Evolutionary conservation across 2,888 invertebrate species (phyloP).

Genomic region (Plagodis pulveraria): DNA sequence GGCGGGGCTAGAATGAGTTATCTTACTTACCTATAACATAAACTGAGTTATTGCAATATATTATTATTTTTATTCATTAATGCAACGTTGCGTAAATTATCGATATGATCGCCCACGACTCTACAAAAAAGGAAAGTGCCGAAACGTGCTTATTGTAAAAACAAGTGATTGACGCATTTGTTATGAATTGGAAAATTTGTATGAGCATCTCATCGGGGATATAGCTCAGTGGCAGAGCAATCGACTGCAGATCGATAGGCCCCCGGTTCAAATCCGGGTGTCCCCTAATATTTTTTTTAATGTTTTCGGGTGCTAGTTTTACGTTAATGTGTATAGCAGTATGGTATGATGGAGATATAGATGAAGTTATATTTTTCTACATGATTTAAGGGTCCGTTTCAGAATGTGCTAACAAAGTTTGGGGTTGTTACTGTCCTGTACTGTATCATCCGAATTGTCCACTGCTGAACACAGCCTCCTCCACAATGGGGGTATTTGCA

Average conservation of each 20-base stretch:
- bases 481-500: no score
- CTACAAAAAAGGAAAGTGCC: neutral
- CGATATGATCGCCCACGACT: neutral
- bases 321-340: no score
- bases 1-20: no score
- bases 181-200: slow-evolving; percentile 2
- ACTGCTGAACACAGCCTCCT: no score
- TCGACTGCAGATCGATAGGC: slow-evolving; percentile 84
- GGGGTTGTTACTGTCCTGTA: no score
- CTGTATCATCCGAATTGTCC: no score
- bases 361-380: neutral
- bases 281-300: slow-evolving; percentile 54
- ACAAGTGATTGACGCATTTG: slow-evolving; percentile 16
- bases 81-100: slow-evolving; percentile 20
- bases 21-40: no score
- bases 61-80: slow-evolving; percentile 4
- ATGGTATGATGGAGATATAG: no score
- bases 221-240: slow-evolving; percentile 82
- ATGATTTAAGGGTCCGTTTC: neutral
- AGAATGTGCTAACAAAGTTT: neutral
- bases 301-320: no score
- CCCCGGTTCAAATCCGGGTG: slow-evolving; percentile 82
- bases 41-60: no score
- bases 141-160: slow-evolving; percentile 10
- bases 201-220: slow-evolving; percentile 51